Percentiles rank a stretch among this genome's conserved stretches.
Conservation (phyloP, 2,888 invertebrate species). For the Torymus auratus region DNA sequence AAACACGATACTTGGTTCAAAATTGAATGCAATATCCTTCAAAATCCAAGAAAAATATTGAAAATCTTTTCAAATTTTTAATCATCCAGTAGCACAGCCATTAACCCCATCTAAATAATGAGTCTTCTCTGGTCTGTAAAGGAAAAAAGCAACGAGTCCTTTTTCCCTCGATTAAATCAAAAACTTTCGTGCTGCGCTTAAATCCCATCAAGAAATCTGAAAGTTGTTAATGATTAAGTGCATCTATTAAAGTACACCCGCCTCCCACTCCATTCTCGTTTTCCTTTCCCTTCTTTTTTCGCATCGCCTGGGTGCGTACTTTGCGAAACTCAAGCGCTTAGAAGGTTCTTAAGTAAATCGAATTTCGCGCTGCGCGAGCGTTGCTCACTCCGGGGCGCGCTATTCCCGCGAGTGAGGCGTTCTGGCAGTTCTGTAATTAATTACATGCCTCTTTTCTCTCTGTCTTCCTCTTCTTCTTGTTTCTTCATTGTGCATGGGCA, state of each 20-base stretch:
- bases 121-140: not conserved
- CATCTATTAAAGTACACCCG: conserved; percentile 24
- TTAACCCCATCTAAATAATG: not conserved
- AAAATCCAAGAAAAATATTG: too few relatives aligned
- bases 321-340: not conserved
- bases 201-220: conserved; percentile 25
- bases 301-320: too few relatives aligned
- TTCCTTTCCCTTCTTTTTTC: not conserved
- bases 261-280: not conserved
- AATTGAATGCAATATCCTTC: too few relatives aligned
- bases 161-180: conserved; percentile 3
- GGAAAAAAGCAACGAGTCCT: not conserved
- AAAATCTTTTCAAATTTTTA: too few relatives aligned
- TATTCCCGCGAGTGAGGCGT: too few relatives aligned
- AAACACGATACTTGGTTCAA: too few relatives aligned
- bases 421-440: too few relatives aligned
- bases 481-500: too few relatives aligned
- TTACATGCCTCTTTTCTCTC: too few relatives aligned
- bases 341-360: conserved; percentile 30
- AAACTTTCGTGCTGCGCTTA: not conserved
- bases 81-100: too few relatives aligned
- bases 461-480: too few relatives aligned
- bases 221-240: conserved; percentile 39
- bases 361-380: conserved; percentile 15
- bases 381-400: not conserved